Conservation (phyloP, 2,888 invertebrate genomes). For the Sepiola atlantica region DNA sequence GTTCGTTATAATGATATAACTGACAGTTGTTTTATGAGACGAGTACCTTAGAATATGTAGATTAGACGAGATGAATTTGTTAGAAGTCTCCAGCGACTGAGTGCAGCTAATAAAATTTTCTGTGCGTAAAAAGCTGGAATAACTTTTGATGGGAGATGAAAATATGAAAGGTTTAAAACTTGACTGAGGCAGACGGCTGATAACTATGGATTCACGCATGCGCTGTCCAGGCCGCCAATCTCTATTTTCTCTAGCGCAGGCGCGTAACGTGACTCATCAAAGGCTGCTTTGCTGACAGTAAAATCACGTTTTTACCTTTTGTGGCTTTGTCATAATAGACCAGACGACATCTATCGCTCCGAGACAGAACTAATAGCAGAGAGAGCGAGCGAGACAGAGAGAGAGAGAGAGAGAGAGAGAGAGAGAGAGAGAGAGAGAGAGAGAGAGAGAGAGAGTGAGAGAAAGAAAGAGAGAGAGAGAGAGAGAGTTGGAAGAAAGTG, state of each 20-base stretch:
- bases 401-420: background rate
- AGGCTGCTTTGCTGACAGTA: background rate
- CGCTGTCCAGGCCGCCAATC: background rate
- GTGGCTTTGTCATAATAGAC: background rate
- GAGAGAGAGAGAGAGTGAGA: background rate
- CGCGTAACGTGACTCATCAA: background rate
- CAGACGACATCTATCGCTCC: background rate
- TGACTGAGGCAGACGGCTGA: background rate
- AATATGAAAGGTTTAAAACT: background rate
- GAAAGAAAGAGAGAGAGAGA: background rate
- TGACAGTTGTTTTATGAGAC: background rate
- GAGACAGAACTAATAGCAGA: background rate
- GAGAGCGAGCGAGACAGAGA: background rate
- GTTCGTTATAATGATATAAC: too few species aligned
- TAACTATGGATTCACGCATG: background rate
- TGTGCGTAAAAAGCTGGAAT: background rate
- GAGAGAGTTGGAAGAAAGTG: background rate
- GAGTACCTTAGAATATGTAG: background rate
- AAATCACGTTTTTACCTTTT: background rate
- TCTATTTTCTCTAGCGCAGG: background rate
- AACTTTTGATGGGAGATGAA: background rate
- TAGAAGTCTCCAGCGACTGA: background rate
- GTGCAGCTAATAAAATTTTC: background rate
- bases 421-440: background rate
- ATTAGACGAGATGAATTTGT: background rate